These are phyloP conservation scores for Iguana delicatissima DNA, from an alignment of 2,797 vertebrate species.

Conservation along the genomic window DNA sequence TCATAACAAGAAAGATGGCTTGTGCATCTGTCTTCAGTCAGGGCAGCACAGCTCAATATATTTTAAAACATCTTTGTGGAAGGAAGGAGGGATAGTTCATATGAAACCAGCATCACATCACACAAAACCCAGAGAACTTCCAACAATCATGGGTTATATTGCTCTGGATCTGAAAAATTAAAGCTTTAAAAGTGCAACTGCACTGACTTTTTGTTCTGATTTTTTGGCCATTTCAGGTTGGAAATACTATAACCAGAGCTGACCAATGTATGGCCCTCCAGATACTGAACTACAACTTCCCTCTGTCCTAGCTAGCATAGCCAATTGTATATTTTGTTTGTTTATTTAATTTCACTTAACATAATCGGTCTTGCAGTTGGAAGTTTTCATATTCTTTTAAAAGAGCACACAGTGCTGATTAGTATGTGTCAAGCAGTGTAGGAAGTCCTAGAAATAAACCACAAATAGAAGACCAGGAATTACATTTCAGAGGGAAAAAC, in stretches of 20 bases:
- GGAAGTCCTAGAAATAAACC: neutral
- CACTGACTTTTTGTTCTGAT: neutral
- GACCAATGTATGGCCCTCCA: too few relatives aligned
- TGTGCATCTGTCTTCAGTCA: neutral
- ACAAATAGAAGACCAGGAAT: slow-evolving; percentile 1
- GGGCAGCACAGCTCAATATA: neutral
- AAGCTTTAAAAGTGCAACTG: neutral
- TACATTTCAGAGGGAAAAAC: neutral
- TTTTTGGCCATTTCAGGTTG: neutral
- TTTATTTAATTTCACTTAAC: neutral
- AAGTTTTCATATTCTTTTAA: neutral
- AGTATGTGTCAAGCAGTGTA: neutral
- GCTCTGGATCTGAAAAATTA: neutral
- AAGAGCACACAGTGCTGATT: neutral
- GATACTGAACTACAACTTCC: neutral
- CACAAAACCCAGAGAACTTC: neutral
- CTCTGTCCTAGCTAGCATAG: neutral
- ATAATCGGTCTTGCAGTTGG: neutral
- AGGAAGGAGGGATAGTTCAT: neutral
- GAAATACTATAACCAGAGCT: too few relatives aligned
- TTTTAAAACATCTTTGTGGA: neutral
- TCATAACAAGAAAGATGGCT: neutral
- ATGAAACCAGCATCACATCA: neutral
- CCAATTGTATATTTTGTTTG: too few relatives aligned
- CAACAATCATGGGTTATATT: neutral